Conservation (phyloP, 1,140 invertebrate species). For the Heterodera schachtii region DNA sequence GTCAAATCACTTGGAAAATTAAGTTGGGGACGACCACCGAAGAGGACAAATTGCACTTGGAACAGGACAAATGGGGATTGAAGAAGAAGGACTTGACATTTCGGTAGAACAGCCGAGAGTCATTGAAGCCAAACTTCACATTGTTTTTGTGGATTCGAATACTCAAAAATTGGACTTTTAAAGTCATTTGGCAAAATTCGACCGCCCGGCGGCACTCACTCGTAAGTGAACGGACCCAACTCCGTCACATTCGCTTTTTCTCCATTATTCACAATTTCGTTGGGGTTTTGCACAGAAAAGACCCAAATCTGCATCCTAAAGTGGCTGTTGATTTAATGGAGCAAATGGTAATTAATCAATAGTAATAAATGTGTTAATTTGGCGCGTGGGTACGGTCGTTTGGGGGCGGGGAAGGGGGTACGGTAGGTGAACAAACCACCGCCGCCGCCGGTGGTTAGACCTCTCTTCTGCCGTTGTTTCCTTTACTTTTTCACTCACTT, state of each 20-base stretch:
- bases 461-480: too few relatives aligned
- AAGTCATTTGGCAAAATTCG: too few relatives aligned
- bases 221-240: slow-evolving; percentile 59
- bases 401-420: too few relatives aligned
- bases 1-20: slow-evolving; percentile 50
- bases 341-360: too few relatives aligned
- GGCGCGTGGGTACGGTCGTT: too few relatives aligned
- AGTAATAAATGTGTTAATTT: too few relatives aligned
- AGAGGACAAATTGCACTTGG: slow-evolving; percentile 43
- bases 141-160: slow-evolving; percentile 1
- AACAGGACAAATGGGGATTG: slow-evolving; percentile 48
- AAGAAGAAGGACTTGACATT: slow-evolving; percentile 55
- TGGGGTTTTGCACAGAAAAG: slow-evolving; percentile 52
- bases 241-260: slow-evolving; percentile 52
- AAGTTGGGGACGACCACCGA: slow-evolving; percentile 58
- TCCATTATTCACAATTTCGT: slow-evolving; percentile 44
- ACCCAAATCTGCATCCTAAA: slow-evolving; percentile 35
- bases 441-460: too few relatives aligned
- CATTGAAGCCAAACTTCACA: slow-evolving; percentile 24
- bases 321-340: too few relatives aligned
- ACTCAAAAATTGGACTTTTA: background rate
- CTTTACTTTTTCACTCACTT: background rate
- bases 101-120: slow-evolving; percentile 53
- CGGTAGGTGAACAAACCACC: background rate
- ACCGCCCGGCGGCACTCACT: background rate